Percentiles rank a stretch among this genome's conserved stretches.
Conservation (phyloP, 2,113 vertebrate genomes). For the Salvelinus namaycush region DNA sequence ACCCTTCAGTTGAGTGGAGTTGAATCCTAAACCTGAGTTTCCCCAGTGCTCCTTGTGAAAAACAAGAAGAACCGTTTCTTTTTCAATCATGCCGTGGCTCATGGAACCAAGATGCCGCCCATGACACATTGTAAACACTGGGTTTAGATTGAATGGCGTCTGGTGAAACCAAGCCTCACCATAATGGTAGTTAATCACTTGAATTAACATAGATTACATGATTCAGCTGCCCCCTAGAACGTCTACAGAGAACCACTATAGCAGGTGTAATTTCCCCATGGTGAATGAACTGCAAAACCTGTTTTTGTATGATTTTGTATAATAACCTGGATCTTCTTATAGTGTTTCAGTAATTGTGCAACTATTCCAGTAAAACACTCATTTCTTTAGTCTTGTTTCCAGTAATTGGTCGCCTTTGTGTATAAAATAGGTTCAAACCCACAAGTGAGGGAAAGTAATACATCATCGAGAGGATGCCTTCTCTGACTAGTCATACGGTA, state of each 20-base stretch:
- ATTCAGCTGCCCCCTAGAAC: slow-evolving; percentile 35
- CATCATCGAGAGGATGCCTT: slow-evolving; percentile 33
- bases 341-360: slow-evolving; percentile 49
- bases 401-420: slow-evolving; percentile 49
- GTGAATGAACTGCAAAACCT: slow-evolving; percentile 51
- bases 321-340: slow-evolving; percentile 37
- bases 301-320: slow-evolving; percentile 58
- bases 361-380: slow-evolving; percentile 72
- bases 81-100: slow-evolving; percentile 30
- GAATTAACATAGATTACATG: slow-evolving; percentile 55
- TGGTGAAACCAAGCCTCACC: slow-evolving; percentile 40
- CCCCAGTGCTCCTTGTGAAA: neutral
- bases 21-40: neutral
- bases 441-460: slow-evolving; percentile 19
- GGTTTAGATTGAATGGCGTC: slow-evolving; percentile 39
- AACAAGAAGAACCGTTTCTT: slow-evolving; percentile 22
- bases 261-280: slow-evolving; percentile 17
- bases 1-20: neutral
- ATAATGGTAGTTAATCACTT: slow-evolving; percentile 60
- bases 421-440: neutral
- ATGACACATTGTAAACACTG: slow-evolving; percentile 47
- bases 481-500: slow-evolving; percentile 55
- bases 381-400: slow-evolving; percentile 61
- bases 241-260: slow-evolving; percentile 50
- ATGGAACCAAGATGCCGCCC: slow-evolving; percentile 21